These are phyloP conservation scores for Napeogenes sylphis DNA, from an alignment of 2,888 invertebrate genomes.

Conservation along the genomic window DNA sequence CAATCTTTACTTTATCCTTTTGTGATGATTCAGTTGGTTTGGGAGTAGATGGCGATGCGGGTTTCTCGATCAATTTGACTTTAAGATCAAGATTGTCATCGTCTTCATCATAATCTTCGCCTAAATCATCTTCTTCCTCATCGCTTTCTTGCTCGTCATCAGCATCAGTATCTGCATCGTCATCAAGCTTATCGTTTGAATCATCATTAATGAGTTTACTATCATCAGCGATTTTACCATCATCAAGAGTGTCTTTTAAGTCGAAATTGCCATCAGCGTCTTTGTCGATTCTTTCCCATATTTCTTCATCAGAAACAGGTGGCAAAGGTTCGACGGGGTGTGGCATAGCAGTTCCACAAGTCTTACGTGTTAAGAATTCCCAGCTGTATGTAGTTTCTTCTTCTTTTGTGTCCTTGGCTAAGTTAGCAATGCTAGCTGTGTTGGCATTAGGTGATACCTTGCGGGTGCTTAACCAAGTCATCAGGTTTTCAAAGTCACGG, in stretches of 20 bases:
- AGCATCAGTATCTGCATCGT: conserved; percentile 56
- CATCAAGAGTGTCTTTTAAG: conserved; percentile 64
- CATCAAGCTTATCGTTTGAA: conserved; percentile 48
- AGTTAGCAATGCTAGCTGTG: conserved; percentile 58
- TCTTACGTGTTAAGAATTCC: conserved; percentile 69
- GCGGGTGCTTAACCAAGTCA: conserved; percentile 79
- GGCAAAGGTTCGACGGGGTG: conserved; percentile 59
- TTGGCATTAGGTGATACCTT: conserved; percentile 76
- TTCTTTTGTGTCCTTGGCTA: conserved; percentile 58
- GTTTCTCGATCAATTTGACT: conserved; percentile 58
- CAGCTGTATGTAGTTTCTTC: conserved; percentile 63
- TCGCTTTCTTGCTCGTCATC: conserved; percentile 57
- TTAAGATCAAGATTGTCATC: conserved; percentile 64
- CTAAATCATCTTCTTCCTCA: conserved; percentile 55
- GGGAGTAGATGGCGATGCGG: conserved; percentile 32
- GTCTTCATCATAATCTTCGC: conserved; percentile 54
- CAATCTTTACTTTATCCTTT: conserved; percentile 49
- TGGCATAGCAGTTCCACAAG: conserved; percentile 55
- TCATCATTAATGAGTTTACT: conserved; percentile 44
- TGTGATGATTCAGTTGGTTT: conserved; percentile 30
- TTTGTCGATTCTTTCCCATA: conserved; percentile 68
- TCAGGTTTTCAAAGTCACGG: conserved; percentile 81
- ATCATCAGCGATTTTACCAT: conserved; percentile 59
- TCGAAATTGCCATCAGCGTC: conserved; percentile 63
- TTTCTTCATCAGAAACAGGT: conserved; percentile 65